Conservation (phyloP, 2,113 vertebrate species). For the Propithecus coquereli region DNA sequence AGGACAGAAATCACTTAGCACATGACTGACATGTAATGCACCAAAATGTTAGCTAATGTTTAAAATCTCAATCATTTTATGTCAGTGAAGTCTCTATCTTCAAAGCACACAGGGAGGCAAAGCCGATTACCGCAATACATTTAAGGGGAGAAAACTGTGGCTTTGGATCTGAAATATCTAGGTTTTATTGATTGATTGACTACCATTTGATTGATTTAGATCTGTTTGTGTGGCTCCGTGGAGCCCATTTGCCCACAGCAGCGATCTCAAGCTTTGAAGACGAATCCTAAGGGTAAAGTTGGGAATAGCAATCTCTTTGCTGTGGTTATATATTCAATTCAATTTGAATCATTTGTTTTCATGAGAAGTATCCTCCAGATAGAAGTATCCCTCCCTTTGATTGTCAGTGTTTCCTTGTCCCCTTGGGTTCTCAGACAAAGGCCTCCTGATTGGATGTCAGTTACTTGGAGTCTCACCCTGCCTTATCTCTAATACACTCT, state of each 20-base stretch:
- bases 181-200: neutral
- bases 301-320: neutral
- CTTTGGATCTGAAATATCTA: neutral
- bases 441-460: neutral
- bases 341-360: constrained; percentile 3
- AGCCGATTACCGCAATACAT: neutral
- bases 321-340: neutral
- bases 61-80: neutral
- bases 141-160: neutral
- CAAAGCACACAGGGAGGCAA: neutral
- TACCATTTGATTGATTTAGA: neutral
- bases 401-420: neutral
- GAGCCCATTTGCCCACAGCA: neutral
- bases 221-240: neutral
- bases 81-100: neutral
- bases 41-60: neutral
- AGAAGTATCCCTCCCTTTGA: neutral
- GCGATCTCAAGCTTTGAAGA: neutral
- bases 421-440: neutral
- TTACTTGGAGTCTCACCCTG: neutral
- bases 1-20: neutral
- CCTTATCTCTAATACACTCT: neutral
- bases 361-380: neutral
- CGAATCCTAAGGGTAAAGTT: neutral
- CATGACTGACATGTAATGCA: neutral